Percentiles rank a stretch among this genome's conserved stretches.
phyloP scores from a whole-genome alignment of 37 sponge, comb jelly and placozoan genomes.

The Beroe forskalii region DNA sequence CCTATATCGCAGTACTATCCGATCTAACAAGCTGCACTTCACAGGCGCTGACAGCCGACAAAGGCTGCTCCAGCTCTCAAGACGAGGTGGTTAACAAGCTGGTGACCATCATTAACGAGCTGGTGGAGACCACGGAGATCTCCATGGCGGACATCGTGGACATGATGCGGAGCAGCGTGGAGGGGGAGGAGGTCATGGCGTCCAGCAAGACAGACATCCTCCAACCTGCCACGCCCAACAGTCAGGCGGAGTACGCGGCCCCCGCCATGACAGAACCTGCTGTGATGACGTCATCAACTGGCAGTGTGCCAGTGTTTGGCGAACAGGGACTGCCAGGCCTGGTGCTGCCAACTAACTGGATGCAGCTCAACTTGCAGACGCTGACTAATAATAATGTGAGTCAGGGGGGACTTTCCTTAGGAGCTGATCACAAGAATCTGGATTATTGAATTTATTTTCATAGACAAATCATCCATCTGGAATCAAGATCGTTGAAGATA shows the following conservation, averaged over 20 bases:
- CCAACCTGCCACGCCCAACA: neutral
- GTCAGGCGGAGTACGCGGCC: neutral
- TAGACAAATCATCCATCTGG: too few relatives aligned
- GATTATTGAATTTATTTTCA: too few relatives aligned
- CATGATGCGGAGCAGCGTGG: constrained; percentile 41
- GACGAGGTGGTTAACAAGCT: constrained; percentile 47
- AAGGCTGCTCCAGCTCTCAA: neutral
- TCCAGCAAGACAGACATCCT: neutral
- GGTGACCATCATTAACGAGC: constrained; percentile 47
- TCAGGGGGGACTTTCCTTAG: neutral
- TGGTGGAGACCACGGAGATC: constrained; percentile 47
- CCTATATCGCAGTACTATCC: too few relatives aligned
- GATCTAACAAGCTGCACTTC: too few relatives aligned
- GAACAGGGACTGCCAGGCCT: neutral
- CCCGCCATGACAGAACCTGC: too few relatives aligned
- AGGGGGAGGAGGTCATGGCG: neutral
- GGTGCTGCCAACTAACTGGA: constrained; percentile 6
- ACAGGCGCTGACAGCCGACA: constrained; percentile 18
- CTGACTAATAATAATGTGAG: neutral
- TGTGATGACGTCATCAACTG: neutral
- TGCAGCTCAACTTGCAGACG: neutral
- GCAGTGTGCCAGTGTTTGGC: neutral
- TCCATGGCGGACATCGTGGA: constrained; percentile 20
- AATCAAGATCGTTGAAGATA: too few relatives aligned
- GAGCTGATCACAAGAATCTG: too few relatives aligned